These are phyloP conservation scores for Amblyteles armatorius DNA, from an alignment of 2,888 invertebrate genomes.

Conservation along the genomic window DNA sequence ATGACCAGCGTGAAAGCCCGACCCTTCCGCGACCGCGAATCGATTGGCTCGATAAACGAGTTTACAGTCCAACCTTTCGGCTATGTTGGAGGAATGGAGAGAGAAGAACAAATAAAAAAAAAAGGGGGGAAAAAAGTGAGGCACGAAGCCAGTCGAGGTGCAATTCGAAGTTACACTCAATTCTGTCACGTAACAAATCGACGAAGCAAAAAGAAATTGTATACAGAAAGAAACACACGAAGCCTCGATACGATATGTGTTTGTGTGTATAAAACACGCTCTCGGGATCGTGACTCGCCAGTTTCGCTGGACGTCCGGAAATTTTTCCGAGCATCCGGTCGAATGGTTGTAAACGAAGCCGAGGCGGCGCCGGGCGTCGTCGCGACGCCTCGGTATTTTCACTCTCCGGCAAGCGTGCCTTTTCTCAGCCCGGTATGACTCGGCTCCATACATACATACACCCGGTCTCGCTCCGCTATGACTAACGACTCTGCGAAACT, in stretches of 20 bases:
- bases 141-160: constrained; percentile 15
- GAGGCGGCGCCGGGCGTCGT: constrained; percentile 19
- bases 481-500: constrained; percentile 50
- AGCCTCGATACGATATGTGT: not conserved
- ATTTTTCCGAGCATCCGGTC: constrained; percentile 37
- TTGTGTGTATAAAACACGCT: not conserved
- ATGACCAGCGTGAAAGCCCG: constrained; percentile 3
- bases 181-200: constrained; percentile 27
- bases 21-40: constrained; percentile 29
- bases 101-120: not conserved
- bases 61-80: constrained; percentile 31
- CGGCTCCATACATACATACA: not conserved
- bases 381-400: constrained; percentile 47
- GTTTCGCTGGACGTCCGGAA: constrained; percentile 21
- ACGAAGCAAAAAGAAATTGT: not conserved
- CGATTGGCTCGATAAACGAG: constrained; percentile 41
- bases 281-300: constrained; percentile 13
- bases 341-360: constrained; percentile 40
- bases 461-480: constrained; percentile 2
- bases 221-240: not conserved
- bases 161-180: constrained; percentile 25
- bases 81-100: not conserved
- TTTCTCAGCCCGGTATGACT: not conserved
- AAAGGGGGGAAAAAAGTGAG: constrained; percentile 5
- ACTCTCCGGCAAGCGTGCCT: not conserved